Evolutionary conservation across 2,888 invertebrate genomes (phyloP).

Genomic region (Aleiodes alternator): DNA sequence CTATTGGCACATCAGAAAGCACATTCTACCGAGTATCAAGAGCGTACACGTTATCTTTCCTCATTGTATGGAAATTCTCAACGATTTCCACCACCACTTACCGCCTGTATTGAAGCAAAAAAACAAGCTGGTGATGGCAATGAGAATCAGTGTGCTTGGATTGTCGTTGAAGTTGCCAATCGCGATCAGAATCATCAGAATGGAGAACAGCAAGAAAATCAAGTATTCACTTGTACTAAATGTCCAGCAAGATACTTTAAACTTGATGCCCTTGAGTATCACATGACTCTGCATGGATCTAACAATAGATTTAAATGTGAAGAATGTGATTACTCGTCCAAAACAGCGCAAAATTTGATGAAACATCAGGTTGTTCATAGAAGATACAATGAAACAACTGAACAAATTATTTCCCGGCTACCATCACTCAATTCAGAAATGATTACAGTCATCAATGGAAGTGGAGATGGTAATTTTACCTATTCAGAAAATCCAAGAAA

Average conservation of each 20-base stretch:
- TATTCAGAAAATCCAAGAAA: constrained; percentile 86
- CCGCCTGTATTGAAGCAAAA: constrained; percentile 70
- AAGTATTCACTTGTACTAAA: constrained; percentile 77
- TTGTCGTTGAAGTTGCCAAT: constrained; percentile 64
- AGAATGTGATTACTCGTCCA: constrained; percentile 84
- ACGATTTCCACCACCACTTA: constrained; percentile 81
- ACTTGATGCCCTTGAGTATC: constrained; percentile 83
- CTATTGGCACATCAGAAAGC: constrained; percentile 83
- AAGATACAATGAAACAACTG: constrained; percentile 55
- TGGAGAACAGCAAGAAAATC: neutral
- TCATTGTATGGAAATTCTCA: constrained; percentile 81
- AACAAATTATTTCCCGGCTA: constrained; percentile 25
- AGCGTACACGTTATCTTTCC: constrained; percentile 83
- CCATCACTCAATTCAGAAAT: neutral
- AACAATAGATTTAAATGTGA: constrained; percentile 82
- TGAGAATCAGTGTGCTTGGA: constrained; percentile 64
- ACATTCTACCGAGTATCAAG: constrained; percentile 87
- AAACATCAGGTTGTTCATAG: constrained; percentile 80
- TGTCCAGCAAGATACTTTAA: constrained; percentile 87
- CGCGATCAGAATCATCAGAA: constrained; percentile 23
- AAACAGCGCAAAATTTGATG: constrained; percentile 81
- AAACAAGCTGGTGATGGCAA: constrained; percentile 50
- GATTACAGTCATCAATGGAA: neutral
- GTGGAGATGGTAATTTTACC: constrained; percentile 86
- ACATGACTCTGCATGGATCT: constrained; percentile 82